A percentile compares a stretch with the other conserved stretches of the same genome.
Evolutionary conservation across 1,140 invertebrate species (phyloP).

Genomic region (Palaemon carinicauda): DNA sequence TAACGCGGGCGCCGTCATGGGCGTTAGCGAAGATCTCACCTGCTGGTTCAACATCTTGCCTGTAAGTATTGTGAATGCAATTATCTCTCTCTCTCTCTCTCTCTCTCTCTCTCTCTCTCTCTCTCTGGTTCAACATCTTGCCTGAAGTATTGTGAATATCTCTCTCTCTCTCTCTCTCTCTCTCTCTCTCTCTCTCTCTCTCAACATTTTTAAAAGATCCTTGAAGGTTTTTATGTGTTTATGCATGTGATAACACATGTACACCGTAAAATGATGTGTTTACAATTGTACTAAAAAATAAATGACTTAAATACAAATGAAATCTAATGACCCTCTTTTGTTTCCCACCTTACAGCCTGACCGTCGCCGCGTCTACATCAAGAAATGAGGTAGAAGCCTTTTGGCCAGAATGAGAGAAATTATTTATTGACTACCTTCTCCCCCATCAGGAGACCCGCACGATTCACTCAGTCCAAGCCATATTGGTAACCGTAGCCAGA

Average conservation of each 20-base stretch:
- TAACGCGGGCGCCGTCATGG: slow-evolving; percentile 47
- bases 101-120: neutral
- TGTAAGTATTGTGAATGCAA: neutral
- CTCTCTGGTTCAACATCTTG: neutral
- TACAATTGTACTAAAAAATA: too few species aligned
- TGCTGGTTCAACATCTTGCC: slow-evolving; percentile 52
- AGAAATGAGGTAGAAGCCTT: slow-evolving; percentile 17
- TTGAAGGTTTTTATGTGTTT: too few species aligned
- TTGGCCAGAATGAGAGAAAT: neutral
- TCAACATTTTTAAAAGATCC: too few species aligned
- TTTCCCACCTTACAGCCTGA: slow-evolving; percentile 28
- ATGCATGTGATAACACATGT: too few species aligned
- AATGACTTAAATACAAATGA: too few species aligned
- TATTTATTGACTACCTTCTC: neutral
- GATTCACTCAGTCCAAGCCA: neutral
- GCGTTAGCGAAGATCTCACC: slow-evolving; percentile 48
- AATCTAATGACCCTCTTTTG: neutral
- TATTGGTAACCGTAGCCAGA: too few species aligned
- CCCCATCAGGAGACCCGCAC: neutral
- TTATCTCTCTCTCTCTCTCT: neutral
- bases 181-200: too few species aligned
- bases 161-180: neutral
- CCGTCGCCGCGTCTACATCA: slow-evolving; percentile 42
- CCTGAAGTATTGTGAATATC: too few species aligned
- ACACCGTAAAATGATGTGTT: too few species aligned